These are phyloP conservation scores for Coenonympha glycerion DNA, from an alignment of 2,888 invertebrate species.

Conservation along the genomic window DNA sequence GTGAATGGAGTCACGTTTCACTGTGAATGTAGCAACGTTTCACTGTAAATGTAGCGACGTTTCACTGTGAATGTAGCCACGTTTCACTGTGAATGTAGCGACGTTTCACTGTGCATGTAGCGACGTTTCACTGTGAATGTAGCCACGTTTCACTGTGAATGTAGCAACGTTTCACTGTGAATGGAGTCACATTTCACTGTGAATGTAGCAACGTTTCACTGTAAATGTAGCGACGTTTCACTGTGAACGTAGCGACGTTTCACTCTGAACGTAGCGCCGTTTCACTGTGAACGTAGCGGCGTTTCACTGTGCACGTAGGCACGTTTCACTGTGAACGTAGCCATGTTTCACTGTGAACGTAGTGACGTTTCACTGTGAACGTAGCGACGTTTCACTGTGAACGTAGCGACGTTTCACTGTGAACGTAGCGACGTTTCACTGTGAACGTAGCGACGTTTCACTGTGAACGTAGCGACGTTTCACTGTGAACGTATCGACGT, in stretches of 20 bases:
- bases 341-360: not conserved
- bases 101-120: not conserved
- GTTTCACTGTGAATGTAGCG: not conserved
- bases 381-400: not conserved
- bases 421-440: not conserved
- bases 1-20: not conserved
- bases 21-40: not conserved
- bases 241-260: not conserved
- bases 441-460: not conserved
- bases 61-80: not conserved
- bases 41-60: not conserved
- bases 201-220: too few relatives aligned
- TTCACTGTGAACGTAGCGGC: too few relatives aligned
- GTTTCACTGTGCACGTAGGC: conserved; percentile 60
- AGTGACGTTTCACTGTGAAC: not conserved
- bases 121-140: not conserved
- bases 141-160: not conserved
- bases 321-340: not conserved
- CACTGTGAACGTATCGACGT: not conserved
- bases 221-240: too few relatives aligned
- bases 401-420: not conserved
- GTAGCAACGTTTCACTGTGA: not conserved
- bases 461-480: not conserved
- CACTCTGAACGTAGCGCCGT: too few relatives aligned
- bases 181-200: not conserved